These are phyloP conservation scores for Eidolon helvum DNA, from an alignment of 2,113 vertebrate genomes.

Conservation along the genomic window DNA sequence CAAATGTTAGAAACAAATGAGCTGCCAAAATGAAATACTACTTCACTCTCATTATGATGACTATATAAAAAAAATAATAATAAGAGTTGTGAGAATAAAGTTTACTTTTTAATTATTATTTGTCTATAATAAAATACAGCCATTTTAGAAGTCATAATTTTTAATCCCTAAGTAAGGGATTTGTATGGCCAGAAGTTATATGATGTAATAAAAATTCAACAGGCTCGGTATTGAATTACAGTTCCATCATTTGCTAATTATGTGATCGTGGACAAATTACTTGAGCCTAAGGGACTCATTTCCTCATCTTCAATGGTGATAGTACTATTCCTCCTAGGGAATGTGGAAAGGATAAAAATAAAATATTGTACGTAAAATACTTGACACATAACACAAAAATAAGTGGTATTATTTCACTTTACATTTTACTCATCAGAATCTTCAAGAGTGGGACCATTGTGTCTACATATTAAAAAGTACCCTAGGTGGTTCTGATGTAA, in stretches of 20 bases:
- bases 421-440: neutral
- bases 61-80: neutral
- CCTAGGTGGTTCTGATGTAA: neutral
- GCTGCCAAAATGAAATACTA: neutral
- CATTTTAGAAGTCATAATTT: neutral
- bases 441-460: neutral
- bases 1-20: neutral
- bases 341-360: neutral
- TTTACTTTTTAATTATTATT: neutral
- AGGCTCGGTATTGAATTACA: neutral
- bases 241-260: neutral
- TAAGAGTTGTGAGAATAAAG: neutral
- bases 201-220: neutral
- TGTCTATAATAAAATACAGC: neutral
- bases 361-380: neutral
- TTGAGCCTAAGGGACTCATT: neutral
- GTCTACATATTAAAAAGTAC: neutral
- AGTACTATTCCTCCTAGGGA: neutral
- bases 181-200: neutral
- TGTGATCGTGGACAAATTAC: neutral
- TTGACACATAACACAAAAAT: neutral
- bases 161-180: neutral
- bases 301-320: neutral
- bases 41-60: neutral
- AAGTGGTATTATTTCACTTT: neutral